A percentile compares a stretch with the other conserved stretches of the same genome.
phyloP scores from a whole-genome alignment of 64 coral and sea anemone genomes.

The Montipora capricornis region DNA sequence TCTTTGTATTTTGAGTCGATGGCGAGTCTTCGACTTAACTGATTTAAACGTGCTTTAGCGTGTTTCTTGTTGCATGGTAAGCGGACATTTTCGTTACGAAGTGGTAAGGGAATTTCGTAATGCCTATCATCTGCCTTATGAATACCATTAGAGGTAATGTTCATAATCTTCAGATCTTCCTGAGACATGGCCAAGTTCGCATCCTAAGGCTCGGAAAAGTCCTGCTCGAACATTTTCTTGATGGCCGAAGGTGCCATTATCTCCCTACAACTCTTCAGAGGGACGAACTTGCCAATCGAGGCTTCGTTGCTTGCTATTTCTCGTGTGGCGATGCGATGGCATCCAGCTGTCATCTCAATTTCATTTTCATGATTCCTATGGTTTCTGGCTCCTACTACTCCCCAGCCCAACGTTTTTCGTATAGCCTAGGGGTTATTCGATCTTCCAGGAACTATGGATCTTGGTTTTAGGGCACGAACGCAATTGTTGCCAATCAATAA shows the following conservation, averaged over 20 bases:
- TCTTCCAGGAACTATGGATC: conserved; percentile 57
- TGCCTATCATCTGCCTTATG: conserved; percentile 42
- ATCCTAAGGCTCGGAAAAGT: background rate
- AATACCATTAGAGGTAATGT: conserved; percentile 19
- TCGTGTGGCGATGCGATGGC: conserved; percentile 26
- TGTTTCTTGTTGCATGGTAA: no score
- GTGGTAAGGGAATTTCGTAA: conserved; percentile 51
- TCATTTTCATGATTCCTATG: background rate
- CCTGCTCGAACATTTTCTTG: conserved; percentile 55
- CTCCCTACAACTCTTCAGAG: background rate
- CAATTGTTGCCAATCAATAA: conserved; percentile 75
- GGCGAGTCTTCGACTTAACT: no score
- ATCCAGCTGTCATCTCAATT: background rate
- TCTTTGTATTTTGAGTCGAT: no score
- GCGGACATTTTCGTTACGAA: no score
- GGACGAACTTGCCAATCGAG: background rate
- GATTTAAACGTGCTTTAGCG: no score
- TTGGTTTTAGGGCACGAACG: conserved; percentile 71
- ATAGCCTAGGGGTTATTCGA: conserved; percentile 60
- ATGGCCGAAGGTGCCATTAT: conserved; percentile 18
- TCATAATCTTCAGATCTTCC: conserved; percentile 23
- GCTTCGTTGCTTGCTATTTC: background rate
- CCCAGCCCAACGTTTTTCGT: conserved; percentile 48
- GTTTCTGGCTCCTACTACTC: conserved; percentile 23
- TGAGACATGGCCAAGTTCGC: no score